Percentiles rank a stretch among this genome's conserved stretches.
Conservation (phyloP, 1,140 invertebrate genomes). For the Trinorchestia longiramus region DNA sequence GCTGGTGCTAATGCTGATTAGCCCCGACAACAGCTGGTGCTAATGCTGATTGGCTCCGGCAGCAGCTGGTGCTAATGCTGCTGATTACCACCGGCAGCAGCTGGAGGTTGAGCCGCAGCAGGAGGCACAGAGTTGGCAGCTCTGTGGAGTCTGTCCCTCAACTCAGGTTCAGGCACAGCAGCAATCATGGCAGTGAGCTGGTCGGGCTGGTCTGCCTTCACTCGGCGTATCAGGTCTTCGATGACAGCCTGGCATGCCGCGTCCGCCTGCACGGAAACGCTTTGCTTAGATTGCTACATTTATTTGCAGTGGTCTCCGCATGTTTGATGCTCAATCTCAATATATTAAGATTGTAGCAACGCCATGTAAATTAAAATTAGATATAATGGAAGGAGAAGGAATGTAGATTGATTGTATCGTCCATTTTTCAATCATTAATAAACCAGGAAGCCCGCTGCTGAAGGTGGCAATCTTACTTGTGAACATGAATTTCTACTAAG, state of each 20-base stretch:
- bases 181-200: not conserved
- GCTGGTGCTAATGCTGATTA: not conserved
- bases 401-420: not conserved
- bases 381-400: not conserved
- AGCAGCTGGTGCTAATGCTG: not conserved
- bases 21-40: not conserved
- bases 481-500: not conserved
- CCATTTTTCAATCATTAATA: not conserved
- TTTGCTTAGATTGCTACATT: too few species aligned
- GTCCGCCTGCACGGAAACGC: not conserved
- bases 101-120: not conserved
- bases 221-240: not conserved
- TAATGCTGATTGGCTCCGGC: not conserved
- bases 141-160: not conserved
- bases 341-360: not conserved
- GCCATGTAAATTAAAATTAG: not conserved
- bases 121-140: slow-evolving; percentile 30
- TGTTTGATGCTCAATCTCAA: not conserved
- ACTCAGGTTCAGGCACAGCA: slow-evolving; percentile 32
- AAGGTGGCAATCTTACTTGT: not conserved
- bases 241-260: slow-evolving; percentile 22
- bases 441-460: not conserved
- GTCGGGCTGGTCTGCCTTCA: slow-evolving; percentile 19
- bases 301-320: not conserved
- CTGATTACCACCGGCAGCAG: not conserved